Evolutionary conservation across 2,888 invertebrate species (phyloP).

Genomic region (Eupithecia subfuscata): DNA sequence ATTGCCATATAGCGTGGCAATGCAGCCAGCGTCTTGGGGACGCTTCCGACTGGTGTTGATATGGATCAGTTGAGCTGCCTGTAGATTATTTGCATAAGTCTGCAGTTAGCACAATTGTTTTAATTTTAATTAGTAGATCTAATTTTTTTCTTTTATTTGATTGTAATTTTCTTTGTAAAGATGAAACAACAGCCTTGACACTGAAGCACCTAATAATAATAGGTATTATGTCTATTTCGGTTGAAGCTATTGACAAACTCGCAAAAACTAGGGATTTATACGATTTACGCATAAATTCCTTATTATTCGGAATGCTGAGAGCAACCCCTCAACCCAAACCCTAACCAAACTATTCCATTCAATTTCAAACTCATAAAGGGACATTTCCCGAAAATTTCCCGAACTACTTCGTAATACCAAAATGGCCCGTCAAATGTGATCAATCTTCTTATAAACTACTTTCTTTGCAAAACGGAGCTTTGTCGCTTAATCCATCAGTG

Average conservation of each 20-base stretch:
- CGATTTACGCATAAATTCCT: not conserved
- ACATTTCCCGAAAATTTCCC: constrained; percentile 12
- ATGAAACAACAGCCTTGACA: too few species aligned
- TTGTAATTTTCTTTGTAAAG: not conserved
- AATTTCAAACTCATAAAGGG: constrained; percentile 15
- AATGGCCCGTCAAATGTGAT: constrained; percentile 18
- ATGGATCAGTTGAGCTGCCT: too few species aligned
- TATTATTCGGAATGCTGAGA: not conserved
- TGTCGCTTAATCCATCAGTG: constrained; percentile 22
- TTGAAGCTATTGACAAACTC: not conserved
- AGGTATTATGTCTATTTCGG: not conserved
- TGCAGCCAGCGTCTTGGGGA: too few species aligned
- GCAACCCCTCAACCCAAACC: not conserved
- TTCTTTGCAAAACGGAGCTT: constrained; percentile 19
- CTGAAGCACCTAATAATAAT: too few species aligned
- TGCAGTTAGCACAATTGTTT: too few species aligned
- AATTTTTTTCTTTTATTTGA: too few species aligned
- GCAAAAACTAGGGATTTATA: not conserved
- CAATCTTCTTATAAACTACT: constrained; percentile 28
- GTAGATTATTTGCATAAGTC: too few species aligned
- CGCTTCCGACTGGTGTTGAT: too few species aligned
- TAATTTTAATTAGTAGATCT: too few species aligned
- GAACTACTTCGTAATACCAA: constrained; percentile 8
- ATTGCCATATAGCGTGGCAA: too few species aligned
- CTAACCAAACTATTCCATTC: constrained; percentile 18